These are phyloP conservation scores for Gandaritis pyraliata DNA, from an alignment of 2,888 invertebrate genomes.

Conservation along the genomic window DNA sequence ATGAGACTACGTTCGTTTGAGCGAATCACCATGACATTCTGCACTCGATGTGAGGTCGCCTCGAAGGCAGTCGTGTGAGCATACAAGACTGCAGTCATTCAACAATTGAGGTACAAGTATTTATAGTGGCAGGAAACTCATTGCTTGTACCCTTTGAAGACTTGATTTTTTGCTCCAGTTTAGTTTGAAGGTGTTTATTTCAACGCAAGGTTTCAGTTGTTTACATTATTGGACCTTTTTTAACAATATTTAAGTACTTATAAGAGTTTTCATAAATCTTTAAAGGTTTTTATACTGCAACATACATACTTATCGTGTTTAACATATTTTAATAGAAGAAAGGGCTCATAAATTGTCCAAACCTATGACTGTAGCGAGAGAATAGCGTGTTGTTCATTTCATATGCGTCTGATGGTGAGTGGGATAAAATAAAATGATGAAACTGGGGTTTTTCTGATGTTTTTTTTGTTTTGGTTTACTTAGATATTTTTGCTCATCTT, in stretches of 20 bases:
- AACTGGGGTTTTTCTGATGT: no score
- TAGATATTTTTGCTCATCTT: background rate
- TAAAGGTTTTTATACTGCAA: no score
- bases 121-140: conserved; percentile 34
- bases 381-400: no score
- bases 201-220: background rate
- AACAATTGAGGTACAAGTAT: conserved; percentile 30
- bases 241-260: no score
- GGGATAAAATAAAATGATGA: no score
- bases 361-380: no score
- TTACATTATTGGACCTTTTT: background rate
- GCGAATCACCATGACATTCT: conserved; percentile 73
- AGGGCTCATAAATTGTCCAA: no score
- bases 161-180: conserved; percentile 16
- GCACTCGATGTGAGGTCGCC: conserved; percentile 62
- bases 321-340: no score
- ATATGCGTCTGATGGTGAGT: no score
- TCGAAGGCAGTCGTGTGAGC: conserved; percentile 67
- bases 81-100: conserved; percentile 33
- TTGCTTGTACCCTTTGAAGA: conserved; percentile 33
- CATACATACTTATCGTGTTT: no score
- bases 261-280: no score
- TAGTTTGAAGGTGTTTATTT: conserved; percentile 7
- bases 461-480: no score
- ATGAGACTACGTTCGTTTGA: conserved; percentile 49